Percentiles rank a stretch among this genome's conserved stretches.
Conservation (phyloP, 2,888 invertebrate species). For the Eueremaeus valkanovi region DNA sequence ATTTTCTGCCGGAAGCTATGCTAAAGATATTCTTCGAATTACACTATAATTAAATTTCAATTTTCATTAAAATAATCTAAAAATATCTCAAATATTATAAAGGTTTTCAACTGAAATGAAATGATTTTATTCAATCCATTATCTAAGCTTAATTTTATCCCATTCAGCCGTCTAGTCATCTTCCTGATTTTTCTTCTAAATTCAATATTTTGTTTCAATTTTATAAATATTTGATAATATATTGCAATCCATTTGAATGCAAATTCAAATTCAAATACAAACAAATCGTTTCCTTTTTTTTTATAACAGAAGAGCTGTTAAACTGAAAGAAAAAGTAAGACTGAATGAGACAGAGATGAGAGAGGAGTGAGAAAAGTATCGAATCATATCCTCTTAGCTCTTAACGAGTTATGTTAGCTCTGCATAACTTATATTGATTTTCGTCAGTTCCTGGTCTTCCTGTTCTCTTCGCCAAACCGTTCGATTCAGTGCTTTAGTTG, state of each 20-base stretch:
- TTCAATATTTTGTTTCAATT: not conserved
- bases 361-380: too few species aligned
- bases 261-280: constrained; percentile 7
- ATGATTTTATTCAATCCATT: too few species aligned
- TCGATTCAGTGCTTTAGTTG: too few species aligned
- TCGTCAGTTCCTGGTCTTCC: not conserved
- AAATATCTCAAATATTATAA: too few species aligned
- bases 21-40: too few species aligned
- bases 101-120: too few species aligned
- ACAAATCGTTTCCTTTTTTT: not conserved
- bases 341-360: not conserved
- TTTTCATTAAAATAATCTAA: too few species aligned
- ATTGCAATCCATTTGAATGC: not conserved
- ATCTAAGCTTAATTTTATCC: too few species aligned
- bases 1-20: too few species aligned
- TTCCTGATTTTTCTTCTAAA: not conserved
- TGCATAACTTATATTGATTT: not conserved
- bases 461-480: not conserved
- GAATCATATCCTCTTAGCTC: too few species aligned
- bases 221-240: not conserved
- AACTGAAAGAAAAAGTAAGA: not conserved
- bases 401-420: not conserved
- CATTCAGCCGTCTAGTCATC: not conserved
- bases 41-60: too few species aligned
- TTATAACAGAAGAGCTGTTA: not conserved